Conservation (phyloP, 2,888 invertebrate genomes). For the Rhyacophila evoluta region DNA sequence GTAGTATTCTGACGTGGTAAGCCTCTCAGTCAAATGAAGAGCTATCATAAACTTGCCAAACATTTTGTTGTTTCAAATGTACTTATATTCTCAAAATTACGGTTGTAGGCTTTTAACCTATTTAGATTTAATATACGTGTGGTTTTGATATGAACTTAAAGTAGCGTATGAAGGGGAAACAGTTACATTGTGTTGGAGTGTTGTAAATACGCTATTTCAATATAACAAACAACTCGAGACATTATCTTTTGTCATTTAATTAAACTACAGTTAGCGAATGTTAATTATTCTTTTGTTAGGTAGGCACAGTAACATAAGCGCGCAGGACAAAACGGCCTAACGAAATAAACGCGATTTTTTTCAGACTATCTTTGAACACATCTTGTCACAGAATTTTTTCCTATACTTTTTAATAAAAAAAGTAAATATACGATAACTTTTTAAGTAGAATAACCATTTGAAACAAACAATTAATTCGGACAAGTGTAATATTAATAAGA, state of each 20-base stretch:
- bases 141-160: background rate
- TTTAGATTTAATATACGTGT: background rate
- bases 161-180: background rate
- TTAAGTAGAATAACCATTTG: too few species aligned
- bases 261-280: too few species aligned
- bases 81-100: background rate
- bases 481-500: too few species aligned
- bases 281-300: too few species aligned
- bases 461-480: too few species aligned
- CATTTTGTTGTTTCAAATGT: background rate
- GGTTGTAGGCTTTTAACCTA: background rate
- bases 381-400: too few species aligned
- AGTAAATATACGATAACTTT: too few species aligned
- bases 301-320: too few species aligned
- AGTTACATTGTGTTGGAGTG: background rate
- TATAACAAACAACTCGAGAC: background rate
- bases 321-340: too few species aligned
- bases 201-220: background rate
- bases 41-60: background rate
- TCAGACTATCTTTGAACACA: too few species aligned
- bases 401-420: too few species aligned
- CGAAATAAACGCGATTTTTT: too few species aligned
- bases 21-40: background rate
- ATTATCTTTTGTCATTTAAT: background rate
- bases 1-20: background rate